Conservation (phyloP, 2,888 invertebrate species). For the Dryadula phaetusa region DNA sequence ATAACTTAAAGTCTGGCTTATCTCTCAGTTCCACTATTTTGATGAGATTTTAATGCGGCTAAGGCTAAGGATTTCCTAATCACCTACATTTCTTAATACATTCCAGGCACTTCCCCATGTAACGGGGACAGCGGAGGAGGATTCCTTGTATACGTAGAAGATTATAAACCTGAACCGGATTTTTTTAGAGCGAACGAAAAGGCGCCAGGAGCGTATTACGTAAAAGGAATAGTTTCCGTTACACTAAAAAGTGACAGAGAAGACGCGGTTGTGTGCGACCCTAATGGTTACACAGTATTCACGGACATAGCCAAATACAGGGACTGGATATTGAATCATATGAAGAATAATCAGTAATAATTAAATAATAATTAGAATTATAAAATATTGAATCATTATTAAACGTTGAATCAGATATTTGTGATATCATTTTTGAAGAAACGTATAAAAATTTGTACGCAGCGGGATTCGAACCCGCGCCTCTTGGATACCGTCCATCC, state of each 20-base stretch:
- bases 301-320: conserved; percentile 64
- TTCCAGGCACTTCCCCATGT: conserved; percentile 70
- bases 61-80: too few relatives aligned
- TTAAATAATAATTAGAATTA: not conserved
- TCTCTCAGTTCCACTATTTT: too few relatives aligned
- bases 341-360: not conserved
- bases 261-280: conserved; percentile 64
- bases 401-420: too few relatives aligned
- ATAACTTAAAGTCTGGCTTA: too few relatives aligned
- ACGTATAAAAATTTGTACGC: too few relatives aligned
- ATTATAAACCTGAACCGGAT: conserved; percentile 41
- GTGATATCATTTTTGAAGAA: too few relatives aligned
- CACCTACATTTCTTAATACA: not conserved
- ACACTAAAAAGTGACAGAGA: conserved; percentile 47
- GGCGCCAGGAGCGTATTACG: conserved; percentile 54
- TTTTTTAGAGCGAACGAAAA: conserved; percentile 34
- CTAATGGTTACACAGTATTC: conserved; percentile 69
- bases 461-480: too few relatives aligned
- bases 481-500: too few relatives aligned
- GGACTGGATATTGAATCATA: conserved; percentile 53
- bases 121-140: conserved; percentile 81
- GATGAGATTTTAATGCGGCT: too few relatives aligned
- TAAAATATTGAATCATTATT: too few relatives aligned
- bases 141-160: conserved; percentile 62
- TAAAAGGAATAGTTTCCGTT: conserved; percentile 59